Evolutionary conservation across 2,888 invertebrate genomes (phyloP), one percentile per base, ranked within the genome.

Genomic region (Ernsta delagoae): DNA sequence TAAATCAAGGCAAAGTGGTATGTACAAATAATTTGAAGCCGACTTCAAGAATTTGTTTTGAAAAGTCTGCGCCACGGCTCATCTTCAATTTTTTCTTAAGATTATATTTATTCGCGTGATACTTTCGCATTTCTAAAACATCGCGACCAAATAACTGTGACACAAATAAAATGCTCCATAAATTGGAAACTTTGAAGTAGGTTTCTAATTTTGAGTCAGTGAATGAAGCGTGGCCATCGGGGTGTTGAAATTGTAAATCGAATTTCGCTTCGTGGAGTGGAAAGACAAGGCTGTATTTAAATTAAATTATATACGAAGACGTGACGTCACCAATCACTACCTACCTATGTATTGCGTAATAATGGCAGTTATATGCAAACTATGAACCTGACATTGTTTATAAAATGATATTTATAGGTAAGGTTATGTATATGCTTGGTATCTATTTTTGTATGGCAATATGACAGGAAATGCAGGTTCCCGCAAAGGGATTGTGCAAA

Each of bases 241-340:
- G 83, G 86, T 84, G 88, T 87, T 82, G 83, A 82, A 88, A 89
- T 89, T 85, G 86, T 81, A 85, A 88, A 90, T 90, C 90, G 86
- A 81, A 82, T 88, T 81, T 82, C 82, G 86, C 86, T 87, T 81
- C 80, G 78, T 81, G 74, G 79, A 88, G 88, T 77, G 83, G 83
- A 88, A 87, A 90, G 86, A 87, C 89, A 88, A 88, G 84, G 86
- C 87, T 86, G 87, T 87, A 87, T 88, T 87, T 87, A 87, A 90
- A 89, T 89, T 88, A 90, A 90, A 90, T 90, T 87, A 16, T 54
- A 9, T 31, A 16, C 1, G 54, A 31, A 54, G 54, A 54, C 16
- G 5, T 50, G 41, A 41, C 41, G 41, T 41, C 41, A 41, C 6
- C 41, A 41, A 41, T 43, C 9, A 43, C 11, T 11, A 9, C 11